Conservation (phyloP, 1,140 invertebrate genomes). For the Colletes latitarsis region DNA sequence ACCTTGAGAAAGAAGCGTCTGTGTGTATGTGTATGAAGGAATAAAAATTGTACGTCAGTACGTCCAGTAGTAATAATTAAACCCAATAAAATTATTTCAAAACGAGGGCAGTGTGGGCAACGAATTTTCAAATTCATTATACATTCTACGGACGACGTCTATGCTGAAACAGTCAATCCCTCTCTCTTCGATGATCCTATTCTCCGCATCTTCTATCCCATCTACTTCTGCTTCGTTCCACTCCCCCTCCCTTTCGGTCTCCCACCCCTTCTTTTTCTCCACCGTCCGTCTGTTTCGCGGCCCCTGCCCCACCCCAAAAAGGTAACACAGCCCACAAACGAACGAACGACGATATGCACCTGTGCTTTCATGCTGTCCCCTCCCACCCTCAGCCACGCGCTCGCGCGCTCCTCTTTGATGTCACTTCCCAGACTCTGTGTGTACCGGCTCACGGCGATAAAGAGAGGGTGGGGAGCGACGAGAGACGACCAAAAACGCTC, state of each 20-base stretch:
- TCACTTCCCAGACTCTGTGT: conserved; percentile 38
- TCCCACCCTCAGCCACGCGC: neutral
- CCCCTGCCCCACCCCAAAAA: neutral
- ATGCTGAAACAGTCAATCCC: too few species aligned
- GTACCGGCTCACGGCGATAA: conserved; percentile 4
- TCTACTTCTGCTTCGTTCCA: neutral
- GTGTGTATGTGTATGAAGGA: too few species aligned
- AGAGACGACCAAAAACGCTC: conserved; percentile 33
- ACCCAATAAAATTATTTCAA: too few species aligned
- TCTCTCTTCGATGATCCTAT: neutral
- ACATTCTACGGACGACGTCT: too few species aligned
- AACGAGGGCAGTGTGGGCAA: too few species aligned
- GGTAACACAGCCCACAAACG: conserved; percentile 45
- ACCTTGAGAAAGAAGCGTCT: too few species aligned
- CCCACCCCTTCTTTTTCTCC: neutral
- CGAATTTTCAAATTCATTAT: too few species aligned
- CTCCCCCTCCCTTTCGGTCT: neutral
- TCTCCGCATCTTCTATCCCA: neutral
- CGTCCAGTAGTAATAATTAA: too few species aligned
- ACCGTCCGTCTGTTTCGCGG: neutral
- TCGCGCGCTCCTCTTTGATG: conserved; percentile 56
- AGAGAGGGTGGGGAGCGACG: neutral
- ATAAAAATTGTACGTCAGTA: too few species aligned
- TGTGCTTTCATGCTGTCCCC: conserved; percentile 39
- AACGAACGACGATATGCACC: conserved; percentile 46